These are phyloP conservation scores for Geotrypetes seraphini DNA, from an alignment of 2,797 vertebrate species.

Conservation along the genomic window DNA sequence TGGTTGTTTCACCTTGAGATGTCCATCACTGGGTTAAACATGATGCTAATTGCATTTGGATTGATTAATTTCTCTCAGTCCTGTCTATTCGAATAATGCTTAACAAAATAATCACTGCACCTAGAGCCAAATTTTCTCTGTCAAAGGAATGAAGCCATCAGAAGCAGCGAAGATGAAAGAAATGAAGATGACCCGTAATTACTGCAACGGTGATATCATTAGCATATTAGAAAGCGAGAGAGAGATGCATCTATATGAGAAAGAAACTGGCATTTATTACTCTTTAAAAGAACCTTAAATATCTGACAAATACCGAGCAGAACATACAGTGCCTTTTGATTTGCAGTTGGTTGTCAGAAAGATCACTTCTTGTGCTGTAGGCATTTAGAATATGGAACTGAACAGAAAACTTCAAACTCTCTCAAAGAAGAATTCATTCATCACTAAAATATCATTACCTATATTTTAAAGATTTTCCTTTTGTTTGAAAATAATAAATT, in stretches of 20 bases:
- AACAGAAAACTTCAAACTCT: no score
- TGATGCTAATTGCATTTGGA: slow-evolving; percentile 94
- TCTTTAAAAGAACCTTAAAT: slow-evolving; percentile 53
- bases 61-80: slow-evolving; percentile 87
- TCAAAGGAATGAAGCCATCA: slow-evolving; percentile 75
- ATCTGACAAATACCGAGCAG: slow-evolving; percentile 27
- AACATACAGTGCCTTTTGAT: no score
- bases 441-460: not conserved
- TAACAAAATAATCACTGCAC: slow-evolving; percentile 87
- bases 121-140: slow-evolving; percentile 58
- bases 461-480: slow-evolving; percentile 1
- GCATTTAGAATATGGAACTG: no score
- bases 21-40: slow-evolving; percentile 93
- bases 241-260: slow-evolving; percentile 20
- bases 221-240: slow-evolving; percentile 71
- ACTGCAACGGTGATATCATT: slow-evolving; percentile 62
- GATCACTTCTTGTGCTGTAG: no score
- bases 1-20: slow-evolving; percentile 84
- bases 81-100: slow-evolving; percentile 86
- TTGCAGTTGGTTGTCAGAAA: no score
- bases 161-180: slow-evolving; percentile 78
- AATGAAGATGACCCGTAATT: slow-evolving; percentile 76
- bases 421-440: no score
- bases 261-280: slow-evolving; percentile 54
- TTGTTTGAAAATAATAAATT: no score